Evolutionary conservation across 2,113 vertebrate species (phyloP), one percentile per base, ranked within the genome.

Genomic region (Orthonyx spaldingii): DNA sequence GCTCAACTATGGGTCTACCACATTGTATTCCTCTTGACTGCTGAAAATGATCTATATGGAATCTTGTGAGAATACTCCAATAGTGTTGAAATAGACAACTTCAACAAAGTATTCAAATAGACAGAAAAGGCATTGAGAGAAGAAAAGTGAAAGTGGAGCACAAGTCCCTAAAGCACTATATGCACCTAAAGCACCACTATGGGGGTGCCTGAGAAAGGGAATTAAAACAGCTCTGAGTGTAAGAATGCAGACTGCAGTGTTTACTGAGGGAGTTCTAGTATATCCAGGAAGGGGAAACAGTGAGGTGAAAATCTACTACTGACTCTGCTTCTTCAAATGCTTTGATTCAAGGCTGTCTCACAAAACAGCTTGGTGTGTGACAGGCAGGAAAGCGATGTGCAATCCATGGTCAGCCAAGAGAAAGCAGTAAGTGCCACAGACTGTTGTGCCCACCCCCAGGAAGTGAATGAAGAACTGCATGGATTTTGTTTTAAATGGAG

Each of bases 401-500:
- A 60, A 27, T 35, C 70, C 69, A 13, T 20, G 61, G 80, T 44
- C 76, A 81, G n/a, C 49, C 80, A 87, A 71, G 35, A 87, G 91
- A 89, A 78, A 87, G 52, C 42, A 81, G 8, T n/a, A 66, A 94
- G 44, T 78, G n/a, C 32, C 57, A 49, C 64, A 64, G 47, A 76
- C 79, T 57, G 10, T 60, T 87, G 42, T 84, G 39, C 71, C 76
- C 82, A 56, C 37, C 35, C 17, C 26, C 33, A 84, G 68, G 69
- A 93, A 94, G 18, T 57, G 74, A 87, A 75, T 64, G 87, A 96
- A 87, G 72, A 87, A 87, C 65, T 79, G 53, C 65, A 30, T 37
- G 74, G 77, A 57, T 79, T 89, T 87, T 82, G 53, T 94, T 95
- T 94, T 84, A 96, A 96, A 91, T 94, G 69, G 65, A 92, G 82